phyloP scores from a whole-genome alignment of 30 jellyfish, hydroid and myxozoan genomes.

The Hydractinia symbiolongicarpus region DNA sequence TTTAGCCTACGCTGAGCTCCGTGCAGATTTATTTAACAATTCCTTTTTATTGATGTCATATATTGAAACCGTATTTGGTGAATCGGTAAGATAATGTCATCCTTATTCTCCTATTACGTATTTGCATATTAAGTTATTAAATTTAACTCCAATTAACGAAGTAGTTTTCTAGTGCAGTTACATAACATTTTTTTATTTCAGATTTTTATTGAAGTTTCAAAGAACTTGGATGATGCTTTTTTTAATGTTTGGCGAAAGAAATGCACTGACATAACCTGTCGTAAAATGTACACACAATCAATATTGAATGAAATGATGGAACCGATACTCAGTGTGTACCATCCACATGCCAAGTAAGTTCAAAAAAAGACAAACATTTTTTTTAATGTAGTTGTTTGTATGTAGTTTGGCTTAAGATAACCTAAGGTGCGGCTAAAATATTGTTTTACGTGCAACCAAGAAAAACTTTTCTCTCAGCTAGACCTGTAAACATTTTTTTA shows the following conservation, averaged over 20 bases:
- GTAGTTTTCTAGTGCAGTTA: not conserved
- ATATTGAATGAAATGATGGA: constrained; percentile 59
- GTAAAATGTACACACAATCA: constrained; percentile 48
- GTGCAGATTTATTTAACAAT: constrained; percentile 69
- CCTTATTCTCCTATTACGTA: not conserved
- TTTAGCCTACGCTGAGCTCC: constrained; percentile 50
- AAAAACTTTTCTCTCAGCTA: too few species aligned
- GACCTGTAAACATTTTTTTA: too few species aligned
- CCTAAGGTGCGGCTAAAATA: too few species aligned
- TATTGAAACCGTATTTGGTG: constrained; percentile 54
- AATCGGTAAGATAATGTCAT: constrained; percentile 35
- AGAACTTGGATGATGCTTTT: constrained; percentile 31
- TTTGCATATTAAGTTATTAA: not conserved
- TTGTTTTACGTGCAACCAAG: too few species aligned
- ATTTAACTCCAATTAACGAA: too few species aligned
- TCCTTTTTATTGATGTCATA: constrained; percentile 51
- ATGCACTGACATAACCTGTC: constrained; percentile 58
- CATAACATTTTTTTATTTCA: not conserved
- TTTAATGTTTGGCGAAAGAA: constrained; percentile 63
- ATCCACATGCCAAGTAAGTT: constrained; percentile 42
- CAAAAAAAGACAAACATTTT: not conserved
- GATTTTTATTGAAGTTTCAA: constrained; percentile 43
- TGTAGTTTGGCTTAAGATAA: too few species aligned
- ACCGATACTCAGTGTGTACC: constrained; percentile 47
- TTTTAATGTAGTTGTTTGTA: too few species aligned